A percentile compares a stretch with the other conserved stretches of the same genome.
phyloP scores from a whole-genome alignment of 2,888 invertebrate genomes.

The Gari tellinella region DNA sequence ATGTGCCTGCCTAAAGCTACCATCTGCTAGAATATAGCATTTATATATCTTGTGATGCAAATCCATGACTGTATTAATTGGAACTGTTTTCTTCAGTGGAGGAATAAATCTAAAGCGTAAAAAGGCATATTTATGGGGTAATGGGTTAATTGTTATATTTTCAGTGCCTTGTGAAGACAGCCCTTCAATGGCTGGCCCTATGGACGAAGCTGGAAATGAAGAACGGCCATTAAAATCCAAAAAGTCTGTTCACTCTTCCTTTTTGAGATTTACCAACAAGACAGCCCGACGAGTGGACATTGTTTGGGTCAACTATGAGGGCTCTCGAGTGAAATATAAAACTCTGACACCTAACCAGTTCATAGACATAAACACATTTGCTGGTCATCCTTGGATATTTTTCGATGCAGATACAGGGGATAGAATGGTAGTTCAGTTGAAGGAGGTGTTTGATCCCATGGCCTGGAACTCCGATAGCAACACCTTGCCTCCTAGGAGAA shows the following conservation, averaged over 20 bases:
- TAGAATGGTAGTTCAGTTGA: constrained; percentile 86
- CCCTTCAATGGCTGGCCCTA: constrained; percentile 9
- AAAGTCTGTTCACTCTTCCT: constrained; percentile 81
- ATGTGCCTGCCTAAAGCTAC: no score
- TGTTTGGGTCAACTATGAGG: constrained; percentile 92
- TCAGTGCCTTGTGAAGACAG: no score
- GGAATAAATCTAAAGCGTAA: no score
- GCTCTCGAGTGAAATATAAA: constrained; percentile 87
- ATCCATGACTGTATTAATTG: no score
- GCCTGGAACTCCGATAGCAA: constrained; percentile 59
- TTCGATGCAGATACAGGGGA: constrained; percentile 89
- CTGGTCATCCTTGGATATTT: constrained; percentile 94
- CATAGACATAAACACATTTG: constrained; percentile 90
- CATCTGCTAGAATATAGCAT: no score
- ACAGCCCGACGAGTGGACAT: constrained; percentile 87
- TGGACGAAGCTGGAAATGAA: background rate
- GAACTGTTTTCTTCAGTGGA: no score
- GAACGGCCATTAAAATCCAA: constrained; percentile 56
- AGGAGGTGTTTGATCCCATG: constrained; percentile 78
- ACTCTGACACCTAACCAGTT: constrained; percentile 86
- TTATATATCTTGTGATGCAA: no score
- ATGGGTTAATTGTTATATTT: no score
- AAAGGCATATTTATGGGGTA: no score
- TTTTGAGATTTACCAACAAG: constrained; percentile 88
- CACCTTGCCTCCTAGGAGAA: constrained; percentile 67